Conservation (phyloP, 2,113 vertebrate genomes). For the Protobothrops mucrosquamatus region DNA sequence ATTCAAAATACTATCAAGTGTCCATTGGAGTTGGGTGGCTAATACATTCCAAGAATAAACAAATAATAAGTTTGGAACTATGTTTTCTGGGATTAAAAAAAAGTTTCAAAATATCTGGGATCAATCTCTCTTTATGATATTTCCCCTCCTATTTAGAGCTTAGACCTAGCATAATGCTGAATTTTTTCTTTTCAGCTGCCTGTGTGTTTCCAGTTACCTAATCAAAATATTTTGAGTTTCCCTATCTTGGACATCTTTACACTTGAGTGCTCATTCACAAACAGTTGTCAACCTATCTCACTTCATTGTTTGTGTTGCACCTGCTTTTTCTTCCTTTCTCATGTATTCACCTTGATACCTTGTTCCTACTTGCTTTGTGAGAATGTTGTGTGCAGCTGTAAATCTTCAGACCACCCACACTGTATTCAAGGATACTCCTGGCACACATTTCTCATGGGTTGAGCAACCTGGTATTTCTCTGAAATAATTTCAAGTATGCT, state of each 20-base stretch:
- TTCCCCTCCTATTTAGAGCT: conserved; percentile 53
- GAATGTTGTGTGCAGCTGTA: conserved; percentile 32
- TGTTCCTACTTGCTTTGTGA: conserved; percentile 32
- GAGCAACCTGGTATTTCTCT: conserved; percentile 39
- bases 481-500: conserved; percentile 60
- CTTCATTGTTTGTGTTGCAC: conserved; percentile 8
- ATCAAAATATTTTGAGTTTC: conserved; percentile 47
- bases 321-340: neutral
- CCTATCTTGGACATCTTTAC: conserved; percentile 44
- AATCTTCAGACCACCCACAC: conserved; percentile 64
- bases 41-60: neutral
- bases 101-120: neutral
- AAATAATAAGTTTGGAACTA: neutral
- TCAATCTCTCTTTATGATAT: conserved; percentile 33
- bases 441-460: conserved; percentile 9
- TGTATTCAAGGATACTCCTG: conserved; percentile 38
- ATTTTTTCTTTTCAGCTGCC: conserved; percentile 45
- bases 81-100: neutral
- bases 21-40: neutral
- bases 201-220: conserved; percentile 37
- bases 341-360: conserved; percentile 32
- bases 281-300: conserved; percentile 36
- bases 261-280: conserved; percentile 6
- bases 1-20: neutral
- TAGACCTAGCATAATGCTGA: conserved; percentile 50